Evolutionary conservation across 2,113 vertebrate species (phyloP), one percentile per base, ranked within the genome.

Genomic region (Oreocharis arfaki): DNA sequence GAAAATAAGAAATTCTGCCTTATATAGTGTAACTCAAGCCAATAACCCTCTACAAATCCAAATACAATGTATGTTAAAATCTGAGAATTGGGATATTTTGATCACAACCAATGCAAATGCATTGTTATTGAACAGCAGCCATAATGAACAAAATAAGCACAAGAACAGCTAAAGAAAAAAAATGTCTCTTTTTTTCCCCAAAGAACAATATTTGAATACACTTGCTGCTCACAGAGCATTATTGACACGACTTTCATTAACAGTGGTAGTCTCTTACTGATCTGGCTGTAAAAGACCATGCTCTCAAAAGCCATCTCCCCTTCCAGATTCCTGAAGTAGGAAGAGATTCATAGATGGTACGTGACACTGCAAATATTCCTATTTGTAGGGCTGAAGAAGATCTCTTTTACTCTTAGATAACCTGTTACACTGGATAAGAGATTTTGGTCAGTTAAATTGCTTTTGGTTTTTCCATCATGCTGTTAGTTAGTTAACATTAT

Each of bases 101-200:
- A 46, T 78, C 47, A 56, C 81, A 90, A 55, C 13, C 23, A 70
- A 7, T 55, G 16, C 13, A 78, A 75, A 53, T 22, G 13, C 14
- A 26, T n/a, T 73, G 7, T 69, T 89, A 69, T 20, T 67, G 39
- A 87, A 44, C 16, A 79, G 41, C 8, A 74, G 21, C 39, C 61
- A 57, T 78, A 87, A 68, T 28, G 20, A 76, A 41, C 1, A 13
- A 74, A 93, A 63, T 16, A 46, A 70, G 10, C 14, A 2, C 32
- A 71, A 64, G 33, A 59, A 23, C 10, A 73, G 26, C 24, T 64
- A 39, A 68, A 59, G 19, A 11, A 68, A 61, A 77, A 33, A 32
- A 5, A 4, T 8, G 0, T 23, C 3, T 50, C 4, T 39, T 17
- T 28, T 37, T 12, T 39, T 1, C 3, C 5, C 2, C 8, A n/a